Evolutionary conservation across 2,113 vertebrate species (phyloP).

Genomic region (Brachyistius frenatus): DNA sequence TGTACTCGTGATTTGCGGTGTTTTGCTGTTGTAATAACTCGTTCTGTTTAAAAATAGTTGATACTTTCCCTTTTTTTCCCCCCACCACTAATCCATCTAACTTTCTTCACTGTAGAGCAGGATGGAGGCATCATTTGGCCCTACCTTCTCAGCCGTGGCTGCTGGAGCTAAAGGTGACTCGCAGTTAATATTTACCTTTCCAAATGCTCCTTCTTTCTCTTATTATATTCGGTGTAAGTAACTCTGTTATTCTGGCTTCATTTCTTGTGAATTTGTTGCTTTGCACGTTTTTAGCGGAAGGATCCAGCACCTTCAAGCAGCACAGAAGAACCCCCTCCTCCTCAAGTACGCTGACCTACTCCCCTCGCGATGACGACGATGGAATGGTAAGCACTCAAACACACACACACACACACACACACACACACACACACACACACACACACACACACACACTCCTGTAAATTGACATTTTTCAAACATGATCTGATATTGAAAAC

Average conservation of each 20-base stretch:
- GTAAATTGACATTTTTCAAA: too few relatives aligned
- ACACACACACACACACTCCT: too few relatives aligned
- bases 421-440: too few relatives aligned
- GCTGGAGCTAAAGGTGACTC: conserved; percentile 93
- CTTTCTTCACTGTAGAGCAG: conserved; percentile 83
- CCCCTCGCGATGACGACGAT: conserved; percentile 94
- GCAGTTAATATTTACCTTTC: not conserved
- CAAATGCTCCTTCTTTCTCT: not conserved
- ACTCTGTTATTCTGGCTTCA: too few relatives aligned
- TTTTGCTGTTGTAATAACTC: too few relatives aligned
- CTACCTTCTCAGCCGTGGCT: conserved; percentile 91
- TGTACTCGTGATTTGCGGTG: not conserved
- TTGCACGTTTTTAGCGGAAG: conserved; percentile 85
- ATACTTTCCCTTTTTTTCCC: too few relatives aligned
- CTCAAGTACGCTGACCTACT: conserved; percentile 94
- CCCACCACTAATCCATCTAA: not conserved
- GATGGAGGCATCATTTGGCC: conserved; percentile 96
- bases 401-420: not conserved
- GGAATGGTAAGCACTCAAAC: conserved; percentile 88
- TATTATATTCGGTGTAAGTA: not conserved
- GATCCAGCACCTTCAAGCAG: conserved; percentile 91
- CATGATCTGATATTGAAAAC: too few relatives aligned
- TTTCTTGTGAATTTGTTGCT: not conserved
- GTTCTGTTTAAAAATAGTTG: too few relatives aligned
- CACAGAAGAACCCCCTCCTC: conserved; percentile 95